Evolutionary conservation across 2,113 vertebrate species (phyloP).

Genomic region (Falcunculus frontatus): DNA sequence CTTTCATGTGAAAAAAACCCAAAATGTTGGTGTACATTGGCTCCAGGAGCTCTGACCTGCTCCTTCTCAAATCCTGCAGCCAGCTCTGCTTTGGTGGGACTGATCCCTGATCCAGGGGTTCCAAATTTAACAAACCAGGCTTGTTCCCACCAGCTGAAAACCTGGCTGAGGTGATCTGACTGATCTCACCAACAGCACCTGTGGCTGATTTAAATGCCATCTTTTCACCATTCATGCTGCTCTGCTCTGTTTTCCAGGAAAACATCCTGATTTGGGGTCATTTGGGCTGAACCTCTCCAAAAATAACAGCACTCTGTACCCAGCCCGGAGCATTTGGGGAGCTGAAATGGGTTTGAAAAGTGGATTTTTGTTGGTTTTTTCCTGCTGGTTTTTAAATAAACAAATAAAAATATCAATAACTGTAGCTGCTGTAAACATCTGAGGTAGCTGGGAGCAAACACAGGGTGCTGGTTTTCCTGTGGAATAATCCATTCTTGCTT

Average conservation of each 20-base stretch:
- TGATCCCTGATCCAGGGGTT: neutral
- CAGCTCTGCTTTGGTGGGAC: neutral
- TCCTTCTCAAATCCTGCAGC: neutral
- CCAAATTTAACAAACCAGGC: neutral
- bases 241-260: neutral
- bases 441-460: neutral
- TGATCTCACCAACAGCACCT: neutral
- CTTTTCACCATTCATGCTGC: neutral
- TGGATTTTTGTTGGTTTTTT: neutral
- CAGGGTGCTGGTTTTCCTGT: neutral
- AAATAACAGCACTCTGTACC: neutral
- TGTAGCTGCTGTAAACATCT: neutral
- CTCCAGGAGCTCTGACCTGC: neutral
- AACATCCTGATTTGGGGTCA: neutral
- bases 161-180: neutral
- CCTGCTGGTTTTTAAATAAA: neutral
- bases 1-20: neutral
- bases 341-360: neutral
- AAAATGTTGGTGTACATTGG: neutral
- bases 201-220: neutral
- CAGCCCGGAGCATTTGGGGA: neutral
- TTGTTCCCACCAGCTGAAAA: neutral
- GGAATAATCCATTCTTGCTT: neutral
- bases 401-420: neutral
- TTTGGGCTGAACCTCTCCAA: slow-evolving; percentile 8